Evolutionary conservation across 2,797 vertebrate genomes (phyloP), one percentile per base, ranked within the genome.

Genomic region (Hippopotamyrus pictus): DNA sequence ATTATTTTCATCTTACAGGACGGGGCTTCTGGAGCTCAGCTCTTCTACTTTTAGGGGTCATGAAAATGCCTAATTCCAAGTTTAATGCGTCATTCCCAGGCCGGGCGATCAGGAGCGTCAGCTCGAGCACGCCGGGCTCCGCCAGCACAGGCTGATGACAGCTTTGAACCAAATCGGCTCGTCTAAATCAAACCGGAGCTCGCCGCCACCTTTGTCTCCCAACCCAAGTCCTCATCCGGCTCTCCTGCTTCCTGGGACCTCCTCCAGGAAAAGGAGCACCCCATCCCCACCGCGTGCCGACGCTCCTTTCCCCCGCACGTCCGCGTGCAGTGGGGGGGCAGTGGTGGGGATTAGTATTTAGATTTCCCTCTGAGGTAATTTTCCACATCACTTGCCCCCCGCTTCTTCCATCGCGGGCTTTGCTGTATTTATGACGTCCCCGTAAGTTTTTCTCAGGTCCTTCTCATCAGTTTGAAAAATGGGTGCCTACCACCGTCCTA

Each of bases 321-420:
- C 11, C 14, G n/a, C 0, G 14, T 29, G 22, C 25, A 0, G n/a
- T n/a, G 44, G 46, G 37, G 41, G 59, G 14, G n/a, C 44, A 69
- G 90, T 33, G 17, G 37, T 25, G 46, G 84, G 87, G 48, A 88
- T 89, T 88, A 90, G 87, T 90, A 90, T 90, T 90, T 86, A 91
- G 79, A 90, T 89, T 88, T 89, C 48, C 83, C 84, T 83, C 59
- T 0, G 37, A 89, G 50, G 90, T 89, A 84, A 90, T 91, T 90
- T 90, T 90, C 88, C 88, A 89, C 91, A 82, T 89, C 86, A 89
- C 59, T 89, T 44, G 84, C 5, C 86, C 84, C 88, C 29, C 3
- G 9, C 87, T 65, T 88, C 37, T 37, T 22, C 83, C 86, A 25
- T 48, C 83, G 12, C 46, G 25, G 65, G 57, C 51, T 14, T 14